Evolutionary conservation across 2,113 vertebrate species (phyloP).

Genomic region (Danionella cerebrum): DNA sequence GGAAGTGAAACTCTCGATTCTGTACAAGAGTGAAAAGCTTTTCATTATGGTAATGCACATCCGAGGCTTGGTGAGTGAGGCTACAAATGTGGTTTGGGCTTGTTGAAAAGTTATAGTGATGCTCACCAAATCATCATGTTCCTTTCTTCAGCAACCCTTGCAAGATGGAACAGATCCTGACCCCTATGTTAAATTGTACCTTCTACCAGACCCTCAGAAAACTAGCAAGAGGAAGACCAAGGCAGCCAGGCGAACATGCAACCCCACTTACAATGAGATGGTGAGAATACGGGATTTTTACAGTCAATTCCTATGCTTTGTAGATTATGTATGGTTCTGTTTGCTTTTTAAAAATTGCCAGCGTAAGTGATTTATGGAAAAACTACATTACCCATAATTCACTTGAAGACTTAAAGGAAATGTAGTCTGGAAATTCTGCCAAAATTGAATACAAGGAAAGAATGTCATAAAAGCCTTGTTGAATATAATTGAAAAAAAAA

Average conservation of each 20-base stretch:
- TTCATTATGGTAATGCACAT: slow-evolving; percentile 99
- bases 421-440: no score
- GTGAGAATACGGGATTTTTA: slow-evolving; percentile 45
- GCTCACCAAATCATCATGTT: not conserved
- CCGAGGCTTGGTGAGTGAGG: slow-evolving; percentile 84
- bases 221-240: slow-evolving; percentile 96
- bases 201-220: slow-evolving; percentile 93
- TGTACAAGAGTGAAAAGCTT: slow-evolving; percentile 89
- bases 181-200: slow-evolving; percentile 94
- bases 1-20: slow-evolving; percentile 90
- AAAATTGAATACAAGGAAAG: no score
- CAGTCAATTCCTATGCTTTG: not conserved
- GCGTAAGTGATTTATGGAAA: no score
- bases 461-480: no score
- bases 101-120: not conserved
- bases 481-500: no score
- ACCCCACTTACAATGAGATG: slow-evolving; percentile 98
- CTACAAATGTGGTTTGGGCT: not conserved
- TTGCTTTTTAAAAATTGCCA: no score
- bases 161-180: slow-evolving; percentile 92
- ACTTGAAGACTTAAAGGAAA: no score
- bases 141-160: slow-evolving; percentile 66
- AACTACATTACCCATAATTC: no score
- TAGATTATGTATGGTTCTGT: no score
- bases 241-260: slow-evolving; percentile 90